phyloP scores from a whole-genome alignment of 2,797 vertebrate genomes.

The Poeciliopsis paucimaculata region DNA sequence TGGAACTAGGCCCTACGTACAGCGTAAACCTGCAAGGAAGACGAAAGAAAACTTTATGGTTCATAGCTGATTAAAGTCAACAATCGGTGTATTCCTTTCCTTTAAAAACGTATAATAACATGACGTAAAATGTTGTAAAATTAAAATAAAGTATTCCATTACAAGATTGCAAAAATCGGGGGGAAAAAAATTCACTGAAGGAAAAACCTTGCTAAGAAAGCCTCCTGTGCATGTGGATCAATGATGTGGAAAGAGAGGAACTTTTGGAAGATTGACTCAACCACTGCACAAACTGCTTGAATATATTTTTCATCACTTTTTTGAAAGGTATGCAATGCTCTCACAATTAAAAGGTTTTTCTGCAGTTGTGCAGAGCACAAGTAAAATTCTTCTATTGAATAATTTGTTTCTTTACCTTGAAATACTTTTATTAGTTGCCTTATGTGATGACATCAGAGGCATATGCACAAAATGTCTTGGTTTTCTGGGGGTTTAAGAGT shows the following conservation, averaged over 20 bases:
- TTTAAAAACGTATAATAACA: not conserved
- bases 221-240: not conserved
- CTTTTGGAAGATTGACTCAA: not conserved
- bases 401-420: too few species aligned
- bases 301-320: not conserved
- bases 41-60: not conserved
- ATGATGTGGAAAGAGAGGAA: not conserved
- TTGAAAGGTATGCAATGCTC: not conserved
- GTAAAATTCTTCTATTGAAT: too few species aligned
- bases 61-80: not conserved
- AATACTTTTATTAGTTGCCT: too few species aligned
- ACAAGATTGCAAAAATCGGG: not conserved
- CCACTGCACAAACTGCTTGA: not conserved
- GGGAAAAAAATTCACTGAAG: not conserved
- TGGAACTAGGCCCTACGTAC: not conserved
- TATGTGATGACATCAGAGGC: not conserved
- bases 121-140: not conserved
- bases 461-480: not conserved
- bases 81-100: not conserved
- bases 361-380: too few species aligned
- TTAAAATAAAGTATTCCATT: not conserved
- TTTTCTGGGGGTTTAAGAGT: not conserved
- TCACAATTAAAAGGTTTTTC: too few species aligned
- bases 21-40: not conserved
- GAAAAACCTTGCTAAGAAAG: not conserved